phyloP scores from a whole-genome alignment of 2,113 vertebrate species.

The Platichthys flesus region DNA sequence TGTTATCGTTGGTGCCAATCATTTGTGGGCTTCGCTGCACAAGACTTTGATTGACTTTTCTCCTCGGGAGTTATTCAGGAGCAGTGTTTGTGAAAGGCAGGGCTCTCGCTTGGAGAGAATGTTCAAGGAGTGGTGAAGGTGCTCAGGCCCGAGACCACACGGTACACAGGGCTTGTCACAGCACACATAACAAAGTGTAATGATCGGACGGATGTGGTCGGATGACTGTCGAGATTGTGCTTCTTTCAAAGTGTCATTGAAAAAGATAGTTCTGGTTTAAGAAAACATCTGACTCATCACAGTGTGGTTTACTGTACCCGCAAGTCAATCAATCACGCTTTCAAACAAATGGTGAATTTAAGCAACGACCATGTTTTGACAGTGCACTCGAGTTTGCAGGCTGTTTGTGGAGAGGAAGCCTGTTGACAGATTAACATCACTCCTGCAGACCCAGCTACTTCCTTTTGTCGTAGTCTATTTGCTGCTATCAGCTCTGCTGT shows the following conservation, averaged over 20 bases:
- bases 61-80: conserved; percentile 49
- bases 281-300: background rate
- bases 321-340: background rate
- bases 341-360: background rate
- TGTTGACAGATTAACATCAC: conserved; percentile 61
- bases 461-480: conserved; percentile 74
- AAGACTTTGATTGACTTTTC: conserved; percentile 33
- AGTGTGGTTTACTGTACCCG: too few relatives aligned
- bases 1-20: background rate
- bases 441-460: conserved; percentile 70
- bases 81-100: conserved; percentile 76
- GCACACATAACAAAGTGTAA: background rate
- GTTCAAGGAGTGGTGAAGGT: conserved; percentile 63
- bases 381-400: conserved; percentile 21
- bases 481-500: conserved; percentile 71
- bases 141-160: conserved; percentile 22
- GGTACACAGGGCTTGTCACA: background rate
- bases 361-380: conserved; percentile 1
- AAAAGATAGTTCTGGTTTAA: background rate
- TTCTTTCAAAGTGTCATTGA: background rate
- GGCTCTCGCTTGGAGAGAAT: conserved; percentile 43
- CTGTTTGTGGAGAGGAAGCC: conserved; percentile 63
- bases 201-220: conserved; percentile 6
- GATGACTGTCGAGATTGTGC: background rate
- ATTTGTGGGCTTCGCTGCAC: background rate